Conservation (phyloP, 2,888 invertebrate species). For the Seladonia tumulorum region DNA sequence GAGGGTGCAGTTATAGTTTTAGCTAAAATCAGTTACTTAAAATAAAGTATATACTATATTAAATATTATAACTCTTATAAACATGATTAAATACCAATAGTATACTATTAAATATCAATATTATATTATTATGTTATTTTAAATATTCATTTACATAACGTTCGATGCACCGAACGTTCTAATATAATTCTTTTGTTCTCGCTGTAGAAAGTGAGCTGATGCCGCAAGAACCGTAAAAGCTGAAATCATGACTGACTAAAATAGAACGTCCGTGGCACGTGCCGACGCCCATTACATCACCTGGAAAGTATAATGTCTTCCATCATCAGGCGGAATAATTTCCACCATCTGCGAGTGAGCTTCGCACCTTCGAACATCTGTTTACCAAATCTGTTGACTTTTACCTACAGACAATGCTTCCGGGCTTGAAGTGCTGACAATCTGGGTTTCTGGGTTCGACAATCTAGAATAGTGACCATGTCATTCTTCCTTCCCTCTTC, state of each 20-base stretch:
- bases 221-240: not conserved
- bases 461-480: too few relatives aligned
- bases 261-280: not conserved
- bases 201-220: not conserved
- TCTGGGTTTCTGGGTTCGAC: not conserved
- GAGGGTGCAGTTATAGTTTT: too few relatives aligned
- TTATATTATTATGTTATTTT: too few relatives aligned
- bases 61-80: too few relatives aligned
- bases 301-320: not conserved
- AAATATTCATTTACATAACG: too few relatives aligned
- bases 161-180: not conserved
- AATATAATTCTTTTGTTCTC: not conserved
- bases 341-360: not conserved
- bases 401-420: not conserved
- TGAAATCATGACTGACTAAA: not conserved
- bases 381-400: not conserved
- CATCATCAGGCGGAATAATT: not conserved
- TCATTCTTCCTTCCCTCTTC: not conserved
- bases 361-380: not conserved
- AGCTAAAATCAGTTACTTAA: not conserved
- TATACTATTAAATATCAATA: too few relatives aligned
- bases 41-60: not conserved
- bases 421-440: not conserved
- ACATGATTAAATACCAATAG: too few relatives aligned
- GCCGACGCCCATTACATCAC: not conserved